phyloP scores from a whole-genome alignment of 2,797 vertebrate species.

The Podargus strigoides region DNA sequence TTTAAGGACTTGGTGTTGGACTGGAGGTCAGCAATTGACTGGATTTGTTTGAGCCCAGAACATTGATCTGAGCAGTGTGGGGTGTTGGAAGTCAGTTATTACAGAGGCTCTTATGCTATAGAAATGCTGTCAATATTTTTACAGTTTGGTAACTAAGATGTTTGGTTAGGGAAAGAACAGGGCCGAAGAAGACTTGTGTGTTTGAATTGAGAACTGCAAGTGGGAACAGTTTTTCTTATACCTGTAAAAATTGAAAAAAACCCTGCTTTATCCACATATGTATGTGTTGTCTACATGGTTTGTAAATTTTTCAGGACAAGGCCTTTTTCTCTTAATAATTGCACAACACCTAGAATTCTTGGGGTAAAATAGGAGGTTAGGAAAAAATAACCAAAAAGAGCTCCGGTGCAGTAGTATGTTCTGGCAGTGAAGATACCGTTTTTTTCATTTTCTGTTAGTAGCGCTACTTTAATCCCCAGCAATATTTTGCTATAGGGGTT shows the following conservation, averaged over 20 bases:
- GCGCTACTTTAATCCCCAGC: not conserved
- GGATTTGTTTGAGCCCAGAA: not conserved
- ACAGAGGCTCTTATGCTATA: not conserved
- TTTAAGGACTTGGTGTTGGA: not conserved
- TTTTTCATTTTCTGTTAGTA: not conserved
- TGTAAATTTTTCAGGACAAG: not conserved
- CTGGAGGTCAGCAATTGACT: not conserved
- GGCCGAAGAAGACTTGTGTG: not conserved
- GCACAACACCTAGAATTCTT: not conserved
- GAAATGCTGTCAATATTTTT: not conserved
- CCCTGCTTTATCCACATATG: not conserved
- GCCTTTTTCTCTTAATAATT: not conserved
- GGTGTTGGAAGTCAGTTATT: not conserved
- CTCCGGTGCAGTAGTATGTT: not conserved
- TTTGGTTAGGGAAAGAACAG: not conserved
- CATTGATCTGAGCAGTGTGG: not conserved
- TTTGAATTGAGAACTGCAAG: not conserved
- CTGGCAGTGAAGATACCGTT: not conserved
- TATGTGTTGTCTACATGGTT: not conserved
- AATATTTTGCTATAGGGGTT: not conserved
- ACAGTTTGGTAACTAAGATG: not conserved
- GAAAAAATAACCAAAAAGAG: not conserved
- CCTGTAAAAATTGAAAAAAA: not conserved
- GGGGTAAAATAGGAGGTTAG: not conserved
- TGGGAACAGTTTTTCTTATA: not conserved